Conservation (phyloP, 2,797 vertebrate species). For the Darevskia mixta region DNA sequence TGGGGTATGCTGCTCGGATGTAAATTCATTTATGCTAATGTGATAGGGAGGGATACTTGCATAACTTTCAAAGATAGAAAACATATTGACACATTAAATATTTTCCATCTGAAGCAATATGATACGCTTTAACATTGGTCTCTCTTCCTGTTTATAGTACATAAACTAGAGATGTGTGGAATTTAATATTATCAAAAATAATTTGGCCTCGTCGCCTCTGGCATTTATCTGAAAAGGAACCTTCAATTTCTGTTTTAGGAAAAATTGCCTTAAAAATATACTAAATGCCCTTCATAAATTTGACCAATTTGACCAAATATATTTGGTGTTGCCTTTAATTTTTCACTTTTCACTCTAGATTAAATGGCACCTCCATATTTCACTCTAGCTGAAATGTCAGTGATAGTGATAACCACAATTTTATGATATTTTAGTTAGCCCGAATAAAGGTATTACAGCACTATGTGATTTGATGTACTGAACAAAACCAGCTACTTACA, state of each 20-base stretch:
- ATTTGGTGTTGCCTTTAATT: neutral
- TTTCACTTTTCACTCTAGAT: neutral
- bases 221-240: neutral
- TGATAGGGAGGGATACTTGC: neutral
- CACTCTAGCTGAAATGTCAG: neutral
- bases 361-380: neutral
- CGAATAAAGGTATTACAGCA: neutral
- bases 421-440: neutral
- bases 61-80: neutral
- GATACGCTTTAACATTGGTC: neutral
- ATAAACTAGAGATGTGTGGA: neutral
- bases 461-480: neutral
- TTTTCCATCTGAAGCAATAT: neutral
- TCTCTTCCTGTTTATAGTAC: neutral
- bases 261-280: neutral
- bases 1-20: neutral
- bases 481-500: neutral
- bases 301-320: neutral
- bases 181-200: neutral
- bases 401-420: no score
- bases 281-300: neutral
- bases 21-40: constrained; percentile 1
- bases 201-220: neutral
- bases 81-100: neutral
- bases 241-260: neutral